Evolutionary conservation across 37 sponge, comb jelly and placozoan species (phyloP).

Genomic region (Cliona cf. orientalis): DNA sequence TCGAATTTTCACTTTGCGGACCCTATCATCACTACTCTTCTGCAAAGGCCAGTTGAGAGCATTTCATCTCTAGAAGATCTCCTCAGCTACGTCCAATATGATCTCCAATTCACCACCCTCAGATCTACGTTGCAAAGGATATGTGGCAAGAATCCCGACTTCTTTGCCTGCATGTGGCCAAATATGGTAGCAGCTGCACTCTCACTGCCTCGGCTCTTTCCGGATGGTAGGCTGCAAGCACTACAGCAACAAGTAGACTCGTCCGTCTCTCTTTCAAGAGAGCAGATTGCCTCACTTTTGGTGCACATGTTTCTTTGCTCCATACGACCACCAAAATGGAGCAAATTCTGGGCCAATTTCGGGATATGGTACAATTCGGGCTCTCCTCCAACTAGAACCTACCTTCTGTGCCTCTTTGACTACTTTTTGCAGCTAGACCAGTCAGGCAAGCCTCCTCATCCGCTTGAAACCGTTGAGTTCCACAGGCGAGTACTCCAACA

Average conservation of each 20-base stretch:
- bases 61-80: neutral
- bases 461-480: neutral
- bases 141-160: neutral
- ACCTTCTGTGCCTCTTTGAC: neutral
- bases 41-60: neutral
- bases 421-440: slow-evolving; percentile 13
- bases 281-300: slow-evolving; percentile 14
- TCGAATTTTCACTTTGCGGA: too few relatives aligned
- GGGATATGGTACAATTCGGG: neutral
- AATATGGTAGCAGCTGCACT: neutral
- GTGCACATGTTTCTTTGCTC: slow-evolving; percentile 33
- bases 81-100: neutral
- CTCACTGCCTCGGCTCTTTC: slow-evolving; percentile 11
- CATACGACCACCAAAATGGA: neutral
- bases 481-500: neutral
- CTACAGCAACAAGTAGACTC: neutral
- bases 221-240: neutral
- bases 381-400: neutral
- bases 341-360: slow-evolving; percentile 19
- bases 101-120: neutral
- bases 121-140: neutral
- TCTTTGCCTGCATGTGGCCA: neutral
- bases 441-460: neutral
- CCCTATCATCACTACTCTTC: too few relatives aligned
- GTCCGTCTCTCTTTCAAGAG: neutral